phyloP scores from a whole-genome alignment of 2,888 invertebrate genomes.

The Hirtodrosophila alboralis region DNA sequence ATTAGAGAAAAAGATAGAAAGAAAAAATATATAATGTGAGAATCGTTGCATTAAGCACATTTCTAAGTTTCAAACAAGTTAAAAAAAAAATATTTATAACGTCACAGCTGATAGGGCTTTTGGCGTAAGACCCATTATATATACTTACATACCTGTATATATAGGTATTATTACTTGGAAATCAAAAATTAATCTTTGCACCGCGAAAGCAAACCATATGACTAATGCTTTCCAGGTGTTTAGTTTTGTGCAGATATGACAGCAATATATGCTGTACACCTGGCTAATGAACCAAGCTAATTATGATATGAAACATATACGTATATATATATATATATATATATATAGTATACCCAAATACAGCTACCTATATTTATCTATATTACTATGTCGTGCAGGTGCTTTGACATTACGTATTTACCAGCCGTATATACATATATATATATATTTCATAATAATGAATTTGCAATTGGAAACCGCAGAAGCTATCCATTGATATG shows the following conservation, averaged over 20 bases:
- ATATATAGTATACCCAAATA: conserved; percentile 7
- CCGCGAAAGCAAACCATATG: conserved; percentile 39
- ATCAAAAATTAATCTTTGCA: conserved; percentile 44
- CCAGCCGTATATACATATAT: background rate
- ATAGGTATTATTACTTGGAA: conserved; percentile 10
- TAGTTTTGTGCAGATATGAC: conserved; percentile 23
- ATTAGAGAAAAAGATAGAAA: conserved; percentile 2
- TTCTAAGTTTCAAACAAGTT: conserved; percentile 3
- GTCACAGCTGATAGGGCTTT: conserved; percentile 31
- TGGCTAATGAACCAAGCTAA: conserved; percentile 42
- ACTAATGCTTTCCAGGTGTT: conserved; percentile 57
- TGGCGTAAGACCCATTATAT: conserved; percentile 22
- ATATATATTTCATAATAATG: conserved; percentile 20
- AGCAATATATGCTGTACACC: conserved; percentile 49
- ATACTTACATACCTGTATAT: too few relatives aligned
- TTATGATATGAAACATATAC: conserved; percentile 42
- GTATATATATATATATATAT: too few relatives aligned
- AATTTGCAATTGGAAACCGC: conserved; percentile 18
- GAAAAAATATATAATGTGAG: too few relatives aligned
- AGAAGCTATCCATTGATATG: conserved; percentile 25
- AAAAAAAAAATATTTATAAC: conserved; percentile 6
- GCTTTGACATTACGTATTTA: conserved; percentile 21
- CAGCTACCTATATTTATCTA: conserved; percentile 24
- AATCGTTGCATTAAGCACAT: conserved; percentile 17
- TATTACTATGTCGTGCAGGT: conserved; percentile 33